Conservation (phyloP, 2,797 vertebrate genomes). For the Lycodopsis pacificus region DNA sequence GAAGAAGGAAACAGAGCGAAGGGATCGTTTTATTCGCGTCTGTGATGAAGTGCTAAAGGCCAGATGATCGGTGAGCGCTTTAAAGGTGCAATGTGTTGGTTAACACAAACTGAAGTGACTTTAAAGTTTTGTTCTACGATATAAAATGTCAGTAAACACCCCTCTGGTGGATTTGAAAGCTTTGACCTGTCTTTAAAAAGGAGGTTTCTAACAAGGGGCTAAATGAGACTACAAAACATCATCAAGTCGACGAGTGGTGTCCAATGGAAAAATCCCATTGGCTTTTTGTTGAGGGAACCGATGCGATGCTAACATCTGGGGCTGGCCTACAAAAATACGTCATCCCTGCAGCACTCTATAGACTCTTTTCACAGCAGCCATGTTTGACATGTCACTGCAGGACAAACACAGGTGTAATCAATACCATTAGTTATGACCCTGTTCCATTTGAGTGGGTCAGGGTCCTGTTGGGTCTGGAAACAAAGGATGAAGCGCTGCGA, state of each 20-base stretch:
- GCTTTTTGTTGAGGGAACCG: not conserved
- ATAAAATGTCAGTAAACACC: no score
- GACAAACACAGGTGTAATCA: not conserved
- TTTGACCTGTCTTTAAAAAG: no score
- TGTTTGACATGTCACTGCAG: not conserved
- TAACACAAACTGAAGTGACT: not conserved
- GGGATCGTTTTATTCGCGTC: slow-evolving; percentile 5
- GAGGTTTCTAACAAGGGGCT: no score
- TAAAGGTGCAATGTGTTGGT: not conserved
- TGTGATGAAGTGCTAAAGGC: not conserved
- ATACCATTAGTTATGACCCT: not conserved
- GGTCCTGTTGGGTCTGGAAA: no score
- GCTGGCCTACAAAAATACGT: not conserved
- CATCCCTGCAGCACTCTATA: not conserved
- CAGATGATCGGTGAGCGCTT: not conserved
- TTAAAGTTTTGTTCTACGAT: no score
- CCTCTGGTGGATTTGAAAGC: no score
- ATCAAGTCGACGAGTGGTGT: no score
- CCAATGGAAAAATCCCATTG: no score
- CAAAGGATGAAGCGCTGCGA: no score
- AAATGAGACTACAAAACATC: no score
- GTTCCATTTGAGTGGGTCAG: not conserved
- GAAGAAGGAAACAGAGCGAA: slow-evolving; percentile 21
- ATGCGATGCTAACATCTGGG: not conserved
- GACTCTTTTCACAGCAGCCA: not conserved